phyloP scores from a whole-genome alignment of 1,140 invertebrate species.

The Adoxophyes honmai region DNA sequence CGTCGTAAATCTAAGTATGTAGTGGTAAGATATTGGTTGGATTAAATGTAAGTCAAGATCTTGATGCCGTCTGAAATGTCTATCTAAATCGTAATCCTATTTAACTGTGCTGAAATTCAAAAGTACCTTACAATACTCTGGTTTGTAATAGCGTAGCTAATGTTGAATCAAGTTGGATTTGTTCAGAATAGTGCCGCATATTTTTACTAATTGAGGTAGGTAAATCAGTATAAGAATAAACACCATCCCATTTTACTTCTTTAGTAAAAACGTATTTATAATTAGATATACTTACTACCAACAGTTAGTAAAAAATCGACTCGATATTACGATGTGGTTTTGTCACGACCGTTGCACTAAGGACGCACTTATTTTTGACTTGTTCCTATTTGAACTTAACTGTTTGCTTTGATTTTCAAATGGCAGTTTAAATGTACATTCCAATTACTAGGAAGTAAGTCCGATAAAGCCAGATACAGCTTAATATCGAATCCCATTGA shows the following conservation, averaged over 20 bases:
- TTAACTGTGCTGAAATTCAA: conserved; percentile 11
- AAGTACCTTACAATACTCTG: conserved; percentile 8
- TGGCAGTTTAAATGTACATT: conserved; percentile 23
- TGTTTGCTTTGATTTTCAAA: neutral
- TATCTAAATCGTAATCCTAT: conserved; percentile 9
- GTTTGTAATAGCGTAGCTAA: conserved; percentile 4
- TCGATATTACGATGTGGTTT: neutral
- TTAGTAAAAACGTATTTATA: no score
- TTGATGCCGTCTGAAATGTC: conserved; percentile 4
- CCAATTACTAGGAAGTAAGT: conserved; percentile 28
- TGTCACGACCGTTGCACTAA: conserved; percentile 2
- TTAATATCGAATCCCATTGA: conserved; percentile 27
- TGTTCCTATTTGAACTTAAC: conserved; percentile 2
- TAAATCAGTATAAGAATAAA: no score
- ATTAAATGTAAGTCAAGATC: conserved; percentile 6
- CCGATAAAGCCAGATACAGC: conserved; percentile 18
- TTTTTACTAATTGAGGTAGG: no score
- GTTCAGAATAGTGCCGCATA: neutral
- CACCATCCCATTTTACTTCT: no score
- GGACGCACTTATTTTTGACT: conserved; percentile 8
- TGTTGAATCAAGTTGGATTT: neutral
- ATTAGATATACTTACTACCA: no score
- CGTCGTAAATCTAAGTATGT: no score
- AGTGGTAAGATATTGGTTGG: conserved; percentile 1
- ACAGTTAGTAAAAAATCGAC: no score